Base-by-base conservation (phyloP, 2,113 vertebrate species). In the Plotosus lineatus region DNA sequence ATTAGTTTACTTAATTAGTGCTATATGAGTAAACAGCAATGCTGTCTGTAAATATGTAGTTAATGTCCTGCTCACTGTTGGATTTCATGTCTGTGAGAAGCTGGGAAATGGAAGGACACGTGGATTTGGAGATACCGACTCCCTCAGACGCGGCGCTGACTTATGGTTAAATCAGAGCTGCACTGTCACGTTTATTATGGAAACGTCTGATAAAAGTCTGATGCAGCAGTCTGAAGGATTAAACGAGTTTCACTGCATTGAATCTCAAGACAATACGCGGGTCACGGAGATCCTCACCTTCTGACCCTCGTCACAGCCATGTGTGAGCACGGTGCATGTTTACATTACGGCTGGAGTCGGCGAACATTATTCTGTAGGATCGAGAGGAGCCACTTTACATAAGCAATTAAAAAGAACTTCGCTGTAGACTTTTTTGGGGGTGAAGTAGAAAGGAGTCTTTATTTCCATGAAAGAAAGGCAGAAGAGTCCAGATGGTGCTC, bases 391-490 rank as follows among this genome's bases (percentile, higher is more conserved):
- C 33, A 26, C 60, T 79, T 58, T 56, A 28, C n/a, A 26, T 17
- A 61, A 76, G 53, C 40, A 60, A 46, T 65, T 21, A 77, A 40
- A 36, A 15, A 38, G 26, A 31, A 50, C 7, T 23, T 14, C 23
- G 40, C 26, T 50, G 58, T 58, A 36, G 42, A 19, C 38, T 36
- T 50, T 33, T 5, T 12, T 7, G 40, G 17, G 21, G 28, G 28
- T n/a, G 14, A 75, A 55, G 42, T 19, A 63, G 33, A 60, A 63
- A 77, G 44, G 75, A 65, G 50, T n/a, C 50, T 6, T 42, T 0
- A 42, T n/a, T 23, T 40, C 89, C 86, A 87, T 90, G 83, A 90
- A 90, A 89, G 87, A 26, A 63, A 61, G 33, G 10, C 33, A 36
- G 19, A 63, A 15, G 33, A 17, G 15, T 33, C 15, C 58, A 33